Percentiles rank a stretch among this genome's conserved stretches.
These are phyloP conservation scores for Siderastrea siderea DNA, from an alignment of 92 coral and sea anemone genomes.

Conservation along the genomic window DNA sequence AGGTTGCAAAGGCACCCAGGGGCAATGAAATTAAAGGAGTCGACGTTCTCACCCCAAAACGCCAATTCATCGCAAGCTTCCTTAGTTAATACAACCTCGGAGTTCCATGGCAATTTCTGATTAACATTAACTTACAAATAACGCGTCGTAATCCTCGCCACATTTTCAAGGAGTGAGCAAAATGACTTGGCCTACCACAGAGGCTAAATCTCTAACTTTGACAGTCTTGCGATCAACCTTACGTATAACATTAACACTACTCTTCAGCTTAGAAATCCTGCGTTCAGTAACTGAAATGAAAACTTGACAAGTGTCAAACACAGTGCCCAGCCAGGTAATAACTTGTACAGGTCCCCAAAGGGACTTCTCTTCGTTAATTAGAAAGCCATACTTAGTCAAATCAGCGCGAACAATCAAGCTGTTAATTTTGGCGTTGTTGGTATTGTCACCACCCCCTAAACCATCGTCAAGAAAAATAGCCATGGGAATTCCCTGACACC, in stretches of 20 bases:
- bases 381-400: too few relatives aligned
- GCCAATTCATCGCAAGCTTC: slow-evolving; percentile 16
- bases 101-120: slow-evolving; percentile 13
- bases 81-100: background rate
- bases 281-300: slow-evolving; percentile 9
- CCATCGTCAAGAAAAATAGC: background rate
- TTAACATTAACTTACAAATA: background rate
- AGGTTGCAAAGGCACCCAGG: slow-evolving; percentile 1
- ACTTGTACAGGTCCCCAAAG: too few relatives aligned
- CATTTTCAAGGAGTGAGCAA: slow-evolving; percentile 24
- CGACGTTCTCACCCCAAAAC: slow-evolving; percentile 27
- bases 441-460: background rate
- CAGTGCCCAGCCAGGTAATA: background rate
- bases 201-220: slow-evolving; percentile 38
- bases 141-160: background rate
- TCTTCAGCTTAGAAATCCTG: slow-evolving; percentile 3
- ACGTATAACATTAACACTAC: slow-evolving; percentile 18
- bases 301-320: slow-evolving; percentile 23
- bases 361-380: too few relatives aligned
- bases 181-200: slow-evolving; percentile 39
- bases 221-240: slow-evolving; percentile 1
- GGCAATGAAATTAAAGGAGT: slow-evolving; percentile 8
- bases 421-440: too few relatives aligned
- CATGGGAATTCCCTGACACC: slow-evolving; percentile 36
- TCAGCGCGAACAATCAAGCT: too few relatives aligned